phyloP scores from a whole-genome alignment of 2,888 invertebrate genomes.

The Sceliomorpha sp. region DNA sequence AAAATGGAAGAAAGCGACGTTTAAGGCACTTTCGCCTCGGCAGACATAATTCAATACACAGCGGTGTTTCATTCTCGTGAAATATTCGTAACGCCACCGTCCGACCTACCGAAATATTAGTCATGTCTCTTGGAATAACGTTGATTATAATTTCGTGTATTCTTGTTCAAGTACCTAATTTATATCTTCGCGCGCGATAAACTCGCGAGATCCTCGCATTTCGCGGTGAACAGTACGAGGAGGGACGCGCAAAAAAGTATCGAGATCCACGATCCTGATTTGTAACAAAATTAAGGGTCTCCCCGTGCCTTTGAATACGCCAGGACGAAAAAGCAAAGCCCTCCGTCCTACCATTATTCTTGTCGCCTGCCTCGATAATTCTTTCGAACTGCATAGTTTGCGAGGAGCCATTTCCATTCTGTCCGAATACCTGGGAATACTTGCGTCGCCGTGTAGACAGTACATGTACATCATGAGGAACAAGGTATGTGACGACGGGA shows the following conservation, averaged over 20 bases:
- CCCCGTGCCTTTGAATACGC: constrained; percentile 39
- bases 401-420: constrained; percentile 43
- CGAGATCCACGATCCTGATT: constrained; percentile 52
- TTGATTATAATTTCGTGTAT: constrained; percentile 44
- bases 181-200: constrained; percentile 38
- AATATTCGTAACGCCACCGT: constrained; percentile 19
- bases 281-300: constrained; percentile 51
- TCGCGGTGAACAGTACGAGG: constrained; percentile 21
- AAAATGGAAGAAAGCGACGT: no score
- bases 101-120: constrained; percentile 24
- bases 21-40: no score
- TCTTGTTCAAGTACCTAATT: constrained; percentile 40
- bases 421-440: constrained; percentile 45
- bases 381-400: constrained; percentile 53
- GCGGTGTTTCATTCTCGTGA: constrained; percentile 32
- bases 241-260: constrained; percentile 44
- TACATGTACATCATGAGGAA: constrained; percentile 45
- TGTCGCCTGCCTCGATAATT: constrained; percentile 53
- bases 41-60: no score
- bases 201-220: constrained; percentile 29
- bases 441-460: constrained; percentile 26
- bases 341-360: constrained; percentile 48
- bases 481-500: constrained; percentile 37
- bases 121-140: constrained; percentile 31
- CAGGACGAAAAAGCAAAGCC: constrained; percentile 46